Evolutionary conservation across 2,888 invertebrate genomes (phyloP).

Genomic region (Terebella lapidaria): DNA sequence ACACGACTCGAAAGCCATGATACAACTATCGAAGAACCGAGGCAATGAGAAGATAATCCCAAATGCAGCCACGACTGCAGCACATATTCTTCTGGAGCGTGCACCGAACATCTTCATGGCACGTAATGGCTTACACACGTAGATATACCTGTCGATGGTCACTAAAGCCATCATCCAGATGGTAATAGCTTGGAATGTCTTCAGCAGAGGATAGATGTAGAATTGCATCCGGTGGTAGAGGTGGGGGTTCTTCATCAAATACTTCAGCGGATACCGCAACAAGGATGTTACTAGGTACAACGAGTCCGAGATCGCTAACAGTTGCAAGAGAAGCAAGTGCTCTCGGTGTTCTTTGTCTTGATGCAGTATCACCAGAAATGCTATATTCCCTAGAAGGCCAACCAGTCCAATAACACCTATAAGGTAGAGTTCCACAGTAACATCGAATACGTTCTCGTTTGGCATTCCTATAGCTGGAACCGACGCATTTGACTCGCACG

Average conservation of each 20-base stretch:
- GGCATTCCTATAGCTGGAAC: too few species aligned
- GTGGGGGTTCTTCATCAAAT: conserved; percentile 9
- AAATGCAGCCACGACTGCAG: conserved; percentile 10
- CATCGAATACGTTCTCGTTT: not conserved
- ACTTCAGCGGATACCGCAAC: conserved; percentile 21
- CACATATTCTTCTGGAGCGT: conserved; percentile 7
- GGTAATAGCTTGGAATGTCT: conserved; percentile 22
- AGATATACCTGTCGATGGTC: conserved; percentile 23
- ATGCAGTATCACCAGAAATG: conserved; percentile 18
- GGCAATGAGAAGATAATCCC: conserved; percentile 23
- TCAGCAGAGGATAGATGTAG: conserved; percentile 20
- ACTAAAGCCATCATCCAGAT: conserved; percentile 26
- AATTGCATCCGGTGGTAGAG: conserved; percentile 16
- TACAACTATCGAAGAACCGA: conserved; percentile 20
- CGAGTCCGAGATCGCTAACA: conserved; percentile 20
- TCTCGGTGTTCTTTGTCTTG: conserved; percentile 19
- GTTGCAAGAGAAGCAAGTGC: conserved; percentile 18
- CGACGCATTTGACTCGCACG: too few species aligned
- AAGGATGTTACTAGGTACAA: conserved; percentile 18
- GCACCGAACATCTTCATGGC: conserved; percentile 18
- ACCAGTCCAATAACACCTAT: conserved; percentile 16
- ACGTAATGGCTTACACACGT: conserved; percentile 20
- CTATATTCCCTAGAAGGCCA: conserved; percentile 17
- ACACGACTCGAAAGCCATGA: conserved; percentile 10
- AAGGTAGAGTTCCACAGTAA: conserved; percentile 14